These are phyloP conservation scores for Thymelicus sylvestris DNA, from an alignment of 2,888 invertebrate genomes.

Conservation along the genomic window DNA sequence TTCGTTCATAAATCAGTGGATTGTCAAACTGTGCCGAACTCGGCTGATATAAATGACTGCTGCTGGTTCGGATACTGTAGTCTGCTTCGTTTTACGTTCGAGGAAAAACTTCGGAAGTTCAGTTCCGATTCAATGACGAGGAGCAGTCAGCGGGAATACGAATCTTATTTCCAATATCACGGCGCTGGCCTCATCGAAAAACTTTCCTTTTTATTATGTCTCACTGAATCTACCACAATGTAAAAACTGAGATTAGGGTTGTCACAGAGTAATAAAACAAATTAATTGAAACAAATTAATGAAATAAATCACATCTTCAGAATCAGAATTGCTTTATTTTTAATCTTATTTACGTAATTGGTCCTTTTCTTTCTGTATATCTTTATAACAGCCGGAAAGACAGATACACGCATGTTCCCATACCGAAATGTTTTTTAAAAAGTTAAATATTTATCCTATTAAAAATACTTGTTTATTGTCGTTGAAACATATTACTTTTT, in stretches of 20 bases:
- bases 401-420: no score
- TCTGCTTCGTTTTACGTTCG: slow-evolving; percentile 44
- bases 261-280: background rate
- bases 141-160: slow-evolving; percentile 35
- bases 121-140: slow-evolving; percentile 37
- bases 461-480: no score
- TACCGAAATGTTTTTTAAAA: no score
- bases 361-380: no score
- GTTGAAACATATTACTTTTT: no score
- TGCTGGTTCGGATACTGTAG: slow-evolving; percentile 52
- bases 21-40: slow-evolving; percentile 67
- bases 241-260: background rate
- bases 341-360: no score
- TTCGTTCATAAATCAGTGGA: slow-evolving; percentile 66
- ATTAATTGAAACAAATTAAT: no score
- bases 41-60: slow-evolving; percentile 68
- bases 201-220: slow-evolving; percentile 27
- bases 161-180: slow-evolving; percentile 34
- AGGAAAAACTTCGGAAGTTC: slow-evolving; percentile 42
- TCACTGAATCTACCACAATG: slow-evolving; percentile 7
- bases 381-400: no score
- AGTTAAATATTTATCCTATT: no score
- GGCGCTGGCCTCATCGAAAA: slow-evolving; percentile 27
- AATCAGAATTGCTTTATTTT: no score
- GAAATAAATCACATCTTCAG: no score